A percentile compares a stretch with the other conserved stretches of the same genome.
These are phyloP conservation scores for Heterochromis multidens DNA, from an alignment of 2,113 vertebrate genomes.

Conservation along the genomic window DNA sequence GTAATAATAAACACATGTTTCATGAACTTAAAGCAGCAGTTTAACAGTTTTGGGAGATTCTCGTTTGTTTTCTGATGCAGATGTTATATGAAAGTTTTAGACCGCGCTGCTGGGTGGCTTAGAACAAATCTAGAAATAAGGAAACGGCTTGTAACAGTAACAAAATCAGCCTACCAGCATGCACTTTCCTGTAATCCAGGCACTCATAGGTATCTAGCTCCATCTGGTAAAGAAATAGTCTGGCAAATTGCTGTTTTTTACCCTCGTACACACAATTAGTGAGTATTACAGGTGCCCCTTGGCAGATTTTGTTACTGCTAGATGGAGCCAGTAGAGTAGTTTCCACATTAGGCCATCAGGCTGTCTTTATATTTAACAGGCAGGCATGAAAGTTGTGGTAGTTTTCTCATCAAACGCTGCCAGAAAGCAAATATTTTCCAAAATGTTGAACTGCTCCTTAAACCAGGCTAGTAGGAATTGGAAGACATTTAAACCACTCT, in stretches of 20 bases:
- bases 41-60: background rate
- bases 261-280: background rate
- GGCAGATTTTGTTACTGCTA: background rate
- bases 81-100: background rate
- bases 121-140: background rate
- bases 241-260: background rate
- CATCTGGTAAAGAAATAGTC: accelerated
- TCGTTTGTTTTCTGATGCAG: background rate
- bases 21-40: background rate
- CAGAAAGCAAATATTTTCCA: background rate
- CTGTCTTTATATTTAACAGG: background rate
- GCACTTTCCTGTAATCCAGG: background rate
- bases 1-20: background rate
- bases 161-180: background rate
- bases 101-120: background rate
- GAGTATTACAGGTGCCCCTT: background rate
- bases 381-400: background rate
- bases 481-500: background rate
- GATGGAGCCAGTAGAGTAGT: background rate
- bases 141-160: background rate
- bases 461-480: background rate
- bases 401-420: background rate
- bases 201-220: background rate
- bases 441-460: background rate
- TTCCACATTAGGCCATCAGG: background rate